phyloP scores from a whole-genome alignment of 2,797 vertebrate species.

The Myotis findleyi region DNA sequence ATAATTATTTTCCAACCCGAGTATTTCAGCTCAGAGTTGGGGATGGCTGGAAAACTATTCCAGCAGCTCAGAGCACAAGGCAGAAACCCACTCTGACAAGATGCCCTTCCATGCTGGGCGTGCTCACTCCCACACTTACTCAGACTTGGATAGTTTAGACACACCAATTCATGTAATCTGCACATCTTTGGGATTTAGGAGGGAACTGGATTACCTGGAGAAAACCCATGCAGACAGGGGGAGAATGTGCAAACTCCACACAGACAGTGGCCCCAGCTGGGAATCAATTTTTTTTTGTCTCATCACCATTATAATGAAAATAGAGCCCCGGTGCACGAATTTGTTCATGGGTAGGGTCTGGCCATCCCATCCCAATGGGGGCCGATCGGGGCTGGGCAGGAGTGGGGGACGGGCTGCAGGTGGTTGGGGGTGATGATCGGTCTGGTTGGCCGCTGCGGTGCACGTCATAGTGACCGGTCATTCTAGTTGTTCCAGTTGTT shows the following conservation, averaged over 20 bases:
- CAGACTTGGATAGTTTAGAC: neutral
- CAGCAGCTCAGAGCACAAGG: neutral
- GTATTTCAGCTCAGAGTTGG: neutral
- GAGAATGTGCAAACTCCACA: neutral
- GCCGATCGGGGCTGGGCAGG: too few species aligned
- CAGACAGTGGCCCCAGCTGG: neutral
- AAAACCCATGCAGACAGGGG: neutral
- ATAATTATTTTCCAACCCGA: neutral
- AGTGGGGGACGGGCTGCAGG: accelerated
- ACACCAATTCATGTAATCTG: neutral
- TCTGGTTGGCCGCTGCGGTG: too few species aligned
- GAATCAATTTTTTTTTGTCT: neutral
- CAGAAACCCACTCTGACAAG: neutral
- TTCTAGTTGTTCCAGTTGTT: too few species aligned
- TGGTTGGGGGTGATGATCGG: too few species aligned
- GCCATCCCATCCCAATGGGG: too few species aligned
- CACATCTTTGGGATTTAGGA: neutral
- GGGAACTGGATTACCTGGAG: neutral
- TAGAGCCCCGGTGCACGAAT: too few species aligned
- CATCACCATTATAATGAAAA: neutral
- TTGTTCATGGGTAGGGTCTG: too few species aligned
- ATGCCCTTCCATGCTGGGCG: neutral
- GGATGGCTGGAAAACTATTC: neutral
- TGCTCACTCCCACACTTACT: neutral
- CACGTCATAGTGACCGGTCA: too few species aligned